A percentile compares a stretch with the other conserved stretches of the same genome.
phyloP scores from a whole-genome alignment of 2,797 vertebrate species.

The Myoxocephalus aenaeus region DNA sequence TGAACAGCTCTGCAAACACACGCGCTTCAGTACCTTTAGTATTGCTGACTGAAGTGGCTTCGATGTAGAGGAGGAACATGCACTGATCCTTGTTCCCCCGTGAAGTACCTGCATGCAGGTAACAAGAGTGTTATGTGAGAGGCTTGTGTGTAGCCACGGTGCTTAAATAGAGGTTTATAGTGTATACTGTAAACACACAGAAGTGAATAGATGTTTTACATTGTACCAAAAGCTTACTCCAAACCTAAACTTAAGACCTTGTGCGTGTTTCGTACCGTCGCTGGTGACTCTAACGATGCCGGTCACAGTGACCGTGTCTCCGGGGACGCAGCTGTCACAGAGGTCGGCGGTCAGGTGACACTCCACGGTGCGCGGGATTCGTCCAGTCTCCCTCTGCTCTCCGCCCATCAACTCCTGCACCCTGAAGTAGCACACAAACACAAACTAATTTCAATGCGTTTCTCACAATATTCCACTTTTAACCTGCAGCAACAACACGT shows the following conservation, averaged over 20 bases:
- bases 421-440: conserved; percentile 71
- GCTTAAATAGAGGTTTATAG: too few relatives aligned
- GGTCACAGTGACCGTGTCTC: conserved; percentile 92
- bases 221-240: background rate
- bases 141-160: too few relatives aligned
- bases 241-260: background rate
- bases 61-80: conserved; percentile 96
- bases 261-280: conserved; percentile 84
- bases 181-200: background rate
- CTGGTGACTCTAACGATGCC: conserved; percentile 93
- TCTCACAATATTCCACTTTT: background rate
- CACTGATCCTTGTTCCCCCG: conserved; percentile 95
- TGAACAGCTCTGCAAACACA: too few relatives aligned
- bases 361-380: conserved; percentile 96
- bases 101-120: conserved; percentile 82
- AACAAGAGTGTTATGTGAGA: background rate
- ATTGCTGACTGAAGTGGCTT: conserved; percentile 96
- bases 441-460: background rate
- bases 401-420: conserved; percentile 94
- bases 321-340: conserved; percentile 96
- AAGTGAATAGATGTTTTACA: background rate
- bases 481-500: background rate
- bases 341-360: conserved; percentile 95
- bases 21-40: conserved; percentile 86
- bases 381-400: conserved; percentile 93